Conservation (phyloP, 1,140 invertebrate genomes). For the Onthophagus taurus region DNA sequence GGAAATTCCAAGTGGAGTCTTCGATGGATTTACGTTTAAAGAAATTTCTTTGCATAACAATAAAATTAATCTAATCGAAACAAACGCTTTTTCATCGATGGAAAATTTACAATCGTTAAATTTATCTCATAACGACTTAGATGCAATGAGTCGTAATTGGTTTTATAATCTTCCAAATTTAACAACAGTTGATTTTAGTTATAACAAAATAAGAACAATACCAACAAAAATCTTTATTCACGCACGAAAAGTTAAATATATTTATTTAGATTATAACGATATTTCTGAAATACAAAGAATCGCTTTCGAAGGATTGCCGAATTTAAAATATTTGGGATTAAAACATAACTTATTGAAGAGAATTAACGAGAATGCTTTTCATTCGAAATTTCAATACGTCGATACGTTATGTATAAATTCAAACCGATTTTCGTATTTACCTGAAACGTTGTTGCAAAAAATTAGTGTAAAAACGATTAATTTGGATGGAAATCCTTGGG, state of each 20-base stretch:
- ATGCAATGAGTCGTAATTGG: background rate
- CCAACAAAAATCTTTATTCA: background rate
- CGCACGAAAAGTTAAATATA: background rate
- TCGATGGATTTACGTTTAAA: constrained; percentile 5
- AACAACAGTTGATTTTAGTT: background rate
- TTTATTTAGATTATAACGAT: constrained; percentile 3
- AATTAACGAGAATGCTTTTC: background rate
- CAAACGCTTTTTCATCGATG: background rate
- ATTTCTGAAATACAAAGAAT: background rate
- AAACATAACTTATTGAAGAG: constrained; percentile 1
- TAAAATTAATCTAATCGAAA: background rate
- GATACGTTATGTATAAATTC: background rate
- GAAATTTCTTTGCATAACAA: constrained; percentile 2
- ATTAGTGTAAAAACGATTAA: background rate
- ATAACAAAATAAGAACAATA: background rate
- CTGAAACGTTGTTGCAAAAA: background rate
- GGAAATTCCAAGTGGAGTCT: constrained; percentile 15
- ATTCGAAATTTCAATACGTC: background rate
- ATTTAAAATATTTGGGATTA: background rate
- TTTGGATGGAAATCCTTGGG: constrained; percentile 5
- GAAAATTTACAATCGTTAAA: background rate
- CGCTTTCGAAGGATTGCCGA: background rate
- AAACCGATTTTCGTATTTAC: background rate
- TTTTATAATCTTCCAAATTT: constrained; percentile 3
- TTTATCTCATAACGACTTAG: background rate